Evolutionary conservation across 2,888 invertebrate genomes (phyloP), one percentile per base, ranked within the genome.

Genomic region (Dicyrtomina minuta): DNA sequence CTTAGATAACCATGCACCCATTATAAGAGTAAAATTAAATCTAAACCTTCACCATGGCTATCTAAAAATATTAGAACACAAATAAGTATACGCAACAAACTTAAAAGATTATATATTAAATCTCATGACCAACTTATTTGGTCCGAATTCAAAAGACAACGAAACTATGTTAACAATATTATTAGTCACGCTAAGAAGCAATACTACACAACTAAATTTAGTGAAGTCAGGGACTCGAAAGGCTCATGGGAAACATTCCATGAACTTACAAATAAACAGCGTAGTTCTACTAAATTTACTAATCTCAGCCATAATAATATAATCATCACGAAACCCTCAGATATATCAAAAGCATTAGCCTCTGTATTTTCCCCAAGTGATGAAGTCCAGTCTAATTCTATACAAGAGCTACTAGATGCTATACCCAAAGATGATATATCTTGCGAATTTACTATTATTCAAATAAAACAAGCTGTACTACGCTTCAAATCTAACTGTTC

Each of bases 121-220:
- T n/a, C n/a, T 59, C 12, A 17, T n/a, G 39, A 39, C 15, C 15
- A 4, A 4, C 6, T 26, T 41, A 13, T 6, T 10, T 59, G 39
- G 39, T 20, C n/a, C 5, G 8, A 20, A 12, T 59, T 6, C 41
- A 39, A 59, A 59, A 17, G 6, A 17, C 17, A 22, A 20, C 6
- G 59, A 20, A 59, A 59, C 20, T 12, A 39, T n/a, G 17, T 39
- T 10, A 59, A 59, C 6, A 15, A 10, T 41, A 5, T 41, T 5
- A 33, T 58, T 6, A 33, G n/a, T 10, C 2, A 26, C 2, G 58
- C 58, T 6, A 58, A 58, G 24, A 58, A 58, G 33, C 12, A 58
- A n/a, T 58, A 58, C 17, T 58, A 33, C 24, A 22, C n/a, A n/a
- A 58, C 27, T 26, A 58, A 58, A 27, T 58, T 58, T n/a, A 58